Evolutionary conservation across 2,113 vertebrate genomes (phyloP).

Genomic region (Carollia perspicillata): DNA sequence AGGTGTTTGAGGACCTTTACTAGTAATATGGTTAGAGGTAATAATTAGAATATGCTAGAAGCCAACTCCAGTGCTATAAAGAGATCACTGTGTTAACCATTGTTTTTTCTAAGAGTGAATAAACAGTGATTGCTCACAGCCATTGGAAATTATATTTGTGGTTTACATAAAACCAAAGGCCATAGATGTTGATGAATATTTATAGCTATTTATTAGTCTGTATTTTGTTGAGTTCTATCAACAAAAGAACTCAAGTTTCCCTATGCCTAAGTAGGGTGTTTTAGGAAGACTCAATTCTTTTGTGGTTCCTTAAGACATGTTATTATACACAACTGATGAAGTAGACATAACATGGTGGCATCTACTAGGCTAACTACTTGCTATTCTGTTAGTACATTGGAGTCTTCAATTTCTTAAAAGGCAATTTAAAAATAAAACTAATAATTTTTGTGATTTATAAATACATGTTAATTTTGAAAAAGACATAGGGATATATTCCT

Average conservation of each 20-base stretch:
- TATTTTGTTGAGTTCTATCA: too few relatives aligned
- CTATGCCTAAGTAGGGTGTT: background rate
- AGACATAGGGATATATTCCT: background rate
- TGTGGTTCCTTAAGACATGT: background rate
- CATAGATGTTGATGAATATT: conserved; percentile 44
- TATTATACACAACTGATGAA: background rate
- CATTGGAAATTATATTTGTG: conserved; percentile 37
- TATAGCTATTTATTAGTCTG: conserved; percentile 29
- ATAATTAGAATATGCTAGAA: conserved; percentile 28
- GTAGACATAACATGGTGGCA: background rate
- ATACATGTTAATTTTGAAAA: background rate
- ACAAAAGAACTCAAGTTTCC: background rate
- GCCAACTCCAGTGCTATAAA: conserved; percentile 1
- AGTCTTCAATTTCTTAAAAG: background rate
- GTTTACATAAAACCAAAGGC: conserved; percentile 49
- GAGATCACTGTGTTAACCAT: conserved; percentile 21
- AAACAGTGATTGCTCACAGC: conserved; percentile 9
- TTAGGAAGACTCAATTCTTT: background rate
- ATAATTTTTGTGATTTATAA: background rate
- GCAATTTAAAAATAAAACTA: background rate
- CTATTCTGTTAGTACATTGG: background rate
- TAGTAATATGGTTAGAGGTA: background rate
- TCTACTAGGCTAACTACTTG: background rate
- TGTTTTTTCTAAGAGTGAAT: conserved; percentile 30
- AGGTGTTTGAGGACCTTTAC: conserved; percentile 22